Base-by-base conservation (phyloP, 2,888 invertebrate species). In the Drosophila paramelanica region DNA sequence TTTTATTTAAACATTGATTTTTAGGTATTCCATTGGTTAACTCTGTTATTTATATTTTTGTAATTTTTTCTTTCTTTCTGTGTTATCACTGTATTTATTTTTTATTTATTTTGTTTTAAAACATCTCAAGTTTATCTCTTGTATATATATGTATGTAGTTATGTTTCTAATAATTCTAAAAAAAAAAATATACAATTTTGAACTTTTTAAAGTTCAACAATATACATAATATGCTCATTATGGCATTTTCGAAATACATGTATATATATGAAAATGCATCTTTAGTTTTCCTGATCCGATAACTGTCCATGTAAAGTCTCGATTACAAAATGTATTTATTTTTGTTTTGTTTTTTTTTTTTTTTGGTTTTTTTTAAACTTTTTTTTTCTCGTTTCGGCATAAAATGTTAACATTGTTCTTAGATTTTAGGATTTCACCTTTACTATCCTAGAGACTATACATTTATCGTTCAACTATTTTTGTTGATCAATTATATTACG, bases 391-490 rank as follows among this genome's bases (percentile, higher is more conserved):
- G 52, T 47, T 65, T 65, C 57, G 47, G 68, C 75, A 59, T 79
- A 88, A 88, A 88, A 88, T 88, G 88, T 88, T 88, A 88, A 88
- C 88, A 88, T 90, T 86, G 72, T 75, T 79, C 79, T 79, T 89
- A 84, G 73, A 79, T 61, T 68, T 59, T 89, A 81, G 88, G 88
- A 87, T 87, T 83, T 83, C 85, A 89, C 89, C 83, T 87, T 60
- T 67, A 60, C 65, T 62, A 59, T 47, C 57, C 57, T 61, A 73
- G 33, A 45, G 56, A 67, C 50, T 27, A 52, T 49, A 53, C 49
- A 39, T 33, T 39, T 53, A 49, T 51, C n/a, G 25, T 49, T 39
- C 49, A 47, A 47, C 45, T 60, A 45, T 33, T 31, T 31, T 31
- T 31, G 31, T 31, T 10, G 31, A 10, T 10, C 31, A 10, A 31